These are phyloP conservation scores for Drosophila neocordata DNA, from an alignment of 1,140 invertebrate genomes.

Conservation along the genomic window DNA sequence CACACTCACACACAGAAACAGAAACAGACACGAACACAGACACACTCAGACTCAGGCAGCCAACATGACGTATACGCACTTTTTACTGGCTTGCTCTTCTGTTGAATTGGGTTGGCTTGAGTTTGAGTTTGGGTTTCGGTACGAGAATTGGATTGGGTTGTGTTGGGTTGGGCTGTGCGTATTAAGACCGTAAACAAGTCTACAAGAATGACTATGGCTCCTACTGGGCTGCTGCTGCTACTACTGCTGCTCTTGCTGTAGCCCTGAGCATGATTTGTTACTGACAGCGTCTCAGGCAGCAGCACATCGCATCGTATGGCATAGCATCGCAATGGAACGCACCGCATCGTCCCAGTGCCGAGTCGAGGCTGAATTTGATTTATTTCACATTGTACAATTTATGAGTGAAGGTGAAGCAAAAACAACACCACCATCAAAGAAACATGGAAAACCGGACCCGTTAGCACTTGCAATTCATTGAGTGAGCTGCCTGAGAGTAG, in stretches of 20 bases:
- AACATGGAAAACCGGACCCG: slow-evolving; percentile 15
- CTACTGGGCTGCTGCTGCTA: slow-evolving; percentile 45
- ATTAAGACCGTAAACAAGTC: slow-evolving; percentile 78
- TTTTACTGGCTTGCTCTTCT: slow-evolving; percentile 32
- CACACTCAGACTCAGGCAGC: slow-evolving; percentile 3
- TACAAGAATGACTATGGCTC: slow-evolving; percentile 49
- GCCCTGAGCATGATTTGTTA: slow-evolving; percentile 79
- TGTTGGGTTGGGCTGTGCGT: slow-evolving; percentile 38
- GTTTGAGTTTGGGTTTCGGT: background rate
- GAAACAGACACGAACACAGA: slow-evolving; percentile 4
- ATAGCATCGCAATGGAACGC: slow-evolving; percentile 5
- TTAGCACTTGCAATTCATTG: slow-evolving; percentile 51
- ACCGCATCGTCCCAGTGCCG: background rate
- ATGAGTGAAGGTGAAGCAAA: slow-evolving; percentile 77
- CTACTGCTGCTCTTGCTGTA: slow-evolving; percentile 32
- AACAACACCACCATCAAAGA: slow-evolving; percentile 26
- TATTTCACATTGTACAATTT: slow-evolving; percentile 79
- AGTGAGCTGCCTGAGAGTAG: slow-evolving; percentile 3
- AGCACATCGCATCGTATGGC: slow-evolving; percentile 11
- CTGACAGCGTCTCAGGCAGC: slow-evolving; percentile 78
- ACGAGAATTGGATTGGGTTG: background rate
- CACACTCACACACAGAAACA: slow-evolving; percentile 28
- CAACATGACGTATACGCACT: slow-evolving; percentile 65
- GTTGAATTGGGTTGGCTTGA: slow-evolving; percentile 11
- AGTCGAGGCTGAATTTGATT: slow-evolving; percentile 74